Conservation (phyloP, 2,888 invertebrate species). For the Cantharis lateralis region DNA sequence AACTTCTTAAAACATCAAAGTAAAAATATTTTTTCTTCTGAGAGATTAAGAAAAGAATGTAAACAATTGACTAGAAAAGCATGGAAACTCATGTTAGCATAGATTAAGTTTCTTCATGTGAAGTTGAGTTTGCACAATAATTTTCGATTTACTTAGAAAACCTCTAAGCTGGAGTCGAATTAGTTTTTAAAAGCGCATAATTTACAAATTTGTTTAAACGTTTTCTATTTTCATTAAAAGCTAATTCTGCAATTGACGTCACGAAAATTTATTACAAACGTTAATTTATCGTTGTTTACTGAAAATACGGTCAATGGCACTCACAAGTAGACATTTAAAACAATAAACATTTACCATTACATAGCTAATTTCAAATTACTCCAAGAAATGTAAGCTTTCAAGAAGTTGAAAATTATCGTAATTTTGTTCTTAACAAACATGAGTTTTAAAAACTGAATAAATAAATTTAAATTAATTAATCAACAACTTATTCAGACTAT, state of each 20-base stretch:
- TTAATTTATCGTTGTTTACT: slow-evolving; percentile 1
- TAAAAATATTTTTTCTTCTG: not conserved
- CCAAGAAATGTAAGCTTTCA: not conserved
- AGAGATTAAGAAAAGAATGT: not conserved
- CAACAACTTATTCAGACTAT: not conserved
- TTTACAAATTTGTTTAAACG: not conserved
- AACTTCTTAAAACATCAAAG: not conserved
- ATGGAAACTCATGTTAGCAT: not conserved
- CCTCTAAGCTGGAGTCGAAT: not conserved
- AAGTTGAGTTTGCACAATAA: not conserved
- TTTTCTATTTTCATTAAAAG: not conserved
- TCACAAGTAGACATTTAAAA: not conserved
- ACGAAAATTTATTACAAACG: not conserved
- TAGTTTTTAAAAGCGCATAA: not conserved
- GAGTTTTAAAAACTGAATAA: not conserved
- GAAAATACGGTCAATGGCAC: slow-evolving; percentile 1
- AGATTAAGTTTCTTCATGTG: not conserved
- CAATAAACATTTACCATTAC: not conserved
- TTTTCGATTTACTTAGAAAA: not conserved
- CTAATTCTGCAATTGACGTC: slow-evolving; percentile 1
- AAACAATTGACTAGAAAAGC: not conserved
- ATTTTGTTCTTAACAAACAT: not conserved
- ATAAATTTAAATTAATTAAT: not conserved
- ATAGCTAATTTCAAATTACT: not conserved
- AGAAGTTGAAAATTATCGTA: not conserved